A percentile compares a stretch with the other conserved stretches of the same genome.
Evolutionary conservation across 2,888 invertebrate genomes (phyloP).

Genomic region (Cantharis rufa): DNA sequence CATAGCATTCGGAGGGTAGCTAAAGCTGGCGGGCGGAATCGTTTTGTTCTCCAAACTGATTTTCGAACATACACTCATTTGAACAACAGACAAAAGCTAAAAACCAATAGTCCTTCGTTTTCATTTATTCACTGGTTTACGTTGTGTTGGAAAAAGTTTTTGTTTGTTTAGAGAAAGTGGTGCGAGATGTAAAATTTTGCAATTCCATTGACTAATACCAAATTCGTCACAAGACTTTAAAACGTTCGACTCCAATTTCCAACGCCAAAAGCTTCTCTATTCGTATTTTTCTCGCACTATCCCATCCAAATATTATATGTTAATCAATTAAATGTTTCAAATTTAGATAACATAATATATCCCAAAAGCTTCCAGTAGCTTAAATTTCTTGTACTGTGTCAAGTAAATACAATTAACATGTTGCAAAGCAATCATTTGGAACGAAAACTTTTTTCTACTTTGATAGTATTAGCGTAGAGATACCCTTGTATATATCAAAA

Average conservation of each 20-base stretch:
- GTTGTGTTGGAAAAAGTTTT: constrained; percentile 57
- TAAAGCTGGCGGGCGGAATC: constrained; percentile 45
- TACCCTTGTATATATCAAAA: background rate
- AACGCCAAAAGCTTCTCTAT: background rate
- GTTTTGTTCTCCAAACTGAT: constrained; percentile 57
- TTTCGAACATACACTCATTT: constrained; percentile 53
- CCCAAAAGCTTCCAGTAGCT: background rate
- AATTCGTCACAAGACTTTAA: background rate
- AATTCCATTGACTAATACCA: constrained; percentile 47
- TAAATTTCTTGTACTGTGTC: background rate
- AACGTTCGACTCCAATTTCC: background rate
- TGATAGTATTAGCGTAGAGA: background rate
- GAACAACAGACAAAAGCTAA: constrained; percentile 57
- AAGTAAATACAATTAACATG: background rate
- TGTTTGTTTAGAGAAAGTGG: constrained; percentile 48
- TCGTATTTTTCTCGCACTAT: background rate
- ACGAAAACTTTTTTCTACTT: background rate
- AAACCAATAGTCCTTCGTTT: constrained; percentile 59
- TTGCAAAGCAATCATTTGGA: background rate
- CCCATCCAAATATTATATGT: background rate
- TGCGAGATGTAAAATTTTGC: constrained; percentile 29
- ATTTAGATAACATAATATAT: background rate
- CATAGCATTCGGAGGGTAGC: constrained; percentile 29
- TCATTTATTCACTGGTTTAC: constrained; percentile 57
- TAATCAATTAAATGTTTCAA: background rate